Percentiles rank a stretch among this genome's conserved stretches.
Evolutionary conservation across 2,113 vertebrate species (phyloP).

Genomic region (Megaptera novaeangliae): DNA sequence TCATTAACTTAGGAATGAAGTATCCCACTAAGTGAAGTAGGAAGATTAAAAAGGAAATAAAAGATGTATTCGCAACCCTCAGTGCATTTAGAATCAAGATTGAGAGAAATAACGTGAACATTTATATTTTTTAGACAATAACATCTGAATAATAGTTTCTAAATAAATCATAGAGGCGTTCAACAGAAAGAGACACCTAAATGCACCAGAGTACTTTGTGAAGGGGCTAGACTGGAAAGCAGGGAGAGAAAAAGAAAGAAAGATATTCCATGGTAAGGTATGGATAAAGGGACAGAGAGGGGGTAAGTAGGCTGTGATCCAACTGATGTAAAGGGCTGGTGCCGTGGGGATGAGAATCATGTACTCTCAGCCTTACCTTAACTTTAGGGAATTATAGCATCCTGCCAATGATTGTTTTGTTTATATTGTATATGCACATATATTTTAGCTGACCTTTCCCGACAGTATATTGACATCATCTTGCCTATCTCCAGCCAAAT

Average conservation of each 20-base stretch:
- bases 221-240: not conserved
- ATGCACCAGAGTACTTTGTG: not conserved
- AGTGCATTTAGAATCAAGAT: not conserved
- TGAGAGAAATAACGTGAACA: not conserved
- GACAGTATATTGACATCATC: not conserved
- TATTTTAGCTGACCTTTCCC: not conserved
- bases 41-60: not conserved
- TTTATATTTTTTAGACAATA: not conserved
- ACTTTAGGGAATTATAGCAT: not conserved
- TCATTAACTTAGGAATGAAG: not conserved
- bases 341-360: not conserved
- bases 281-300: not conserved
- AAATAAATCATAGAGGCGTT: not conserved
- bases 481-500: not conserved
- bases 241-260: not conserved
- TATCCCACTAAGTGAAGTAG: not conserved
- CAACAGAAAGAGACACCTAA: not conserved
- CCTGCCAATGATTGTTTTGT: not conserved
- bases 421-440: not conserved
- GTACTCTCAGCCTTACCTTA: not conserved
- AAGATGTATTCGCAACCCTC: not conserved
- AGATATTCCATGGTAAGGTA: not conserved
- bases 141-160: not conserved
- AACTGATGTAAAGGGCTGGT: not conserved
- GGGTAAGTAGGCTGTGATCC: not conserved